Conservation (phyloP, 2,888 invertebrate genomes). For the Trissoscelio sp. region DNA sequence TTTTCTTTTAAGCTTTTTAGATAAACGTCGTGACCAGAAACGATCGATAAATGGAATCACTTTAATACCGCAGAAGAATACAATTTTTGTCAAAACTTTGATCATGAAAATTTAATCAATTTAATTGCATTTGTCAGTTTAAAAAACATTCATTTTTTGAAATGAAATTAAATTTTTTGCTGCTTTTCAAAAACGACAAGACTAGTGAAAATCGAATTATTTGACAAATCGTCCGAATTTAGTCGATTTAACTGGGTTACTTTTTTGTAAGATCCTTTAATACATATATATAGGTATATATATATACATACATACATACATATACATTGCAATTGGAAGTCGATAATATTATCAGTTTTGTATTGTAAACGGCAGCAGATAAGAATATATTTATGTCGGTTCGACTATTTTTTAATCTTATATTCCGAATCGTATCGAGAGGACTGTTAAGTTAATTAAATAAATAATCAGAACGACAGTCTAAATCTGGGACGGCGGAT, state of each 20-base stretch:
- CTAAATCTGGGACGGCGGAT: background rate
- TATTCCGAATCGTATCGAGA: too few species aligned
- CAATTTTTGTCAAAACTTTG: background rate
- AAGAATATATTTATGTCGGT: too few species aligned
- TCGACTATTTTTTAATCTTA: too few species aligned
- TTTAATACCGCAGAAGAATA: background rate
- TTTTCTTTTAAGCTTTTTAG: conserved; percentile 8
- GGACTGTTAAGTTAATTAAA: background rate
- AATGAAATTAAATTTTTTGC: background rate
- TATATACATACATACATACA: too few species aligned
- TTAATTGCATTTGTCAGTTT: too few species aligned
- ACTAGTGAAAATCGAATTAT: background rate
- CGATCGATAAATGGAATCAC: conserved; percentile 17
- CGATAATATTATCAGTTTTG: too few species aligned
- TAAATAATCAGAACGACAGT: background rate
- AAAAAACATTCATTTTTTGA: background rate
- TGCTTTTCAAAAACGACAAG: background rate
- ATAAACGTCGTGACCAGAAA: conserved; percentile 5
- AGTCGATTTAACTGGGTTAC: background rate
- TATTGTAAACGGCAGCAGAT: too few species aligned
- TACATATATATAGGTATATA: too few species aligned
- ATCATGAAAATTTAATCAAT: too few species aligned
- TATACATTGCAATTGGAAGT: too few species aligned
- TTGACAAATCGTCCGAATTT: background rate
- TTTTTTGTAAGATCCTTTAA: background rate